Base-by-base conservation (phyloP, 2,113 vertebrate genomes). In the Alligator mississippiensis region DNA sequence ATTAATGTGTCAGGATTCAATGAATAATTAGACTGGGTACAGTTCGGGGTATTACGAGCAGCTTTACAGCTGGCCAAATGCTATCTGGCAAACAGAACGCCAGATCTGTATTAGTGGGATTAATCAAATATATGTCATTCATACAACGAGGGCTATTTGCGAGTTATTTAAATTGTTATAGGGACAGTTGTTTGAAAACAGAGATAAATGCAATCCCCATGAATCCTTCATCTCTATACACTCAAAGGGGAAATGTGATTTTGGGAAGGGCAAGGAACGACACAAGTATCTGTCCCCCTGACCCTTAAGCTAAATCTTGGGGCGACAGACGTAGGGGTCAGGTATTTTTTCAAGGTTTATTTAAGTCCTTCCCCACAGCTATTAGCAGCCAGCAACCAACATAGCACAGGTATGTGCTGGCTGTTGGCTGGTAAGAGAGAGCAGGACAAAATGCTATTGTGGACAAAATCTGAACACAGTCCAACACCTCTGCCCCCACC, bases 391-490 rank as follows among this genome's bases (percentile, higher is more conserved):
- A 47, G 68, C 1, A n/a, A 34, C 9, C 3, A 21, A 12, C 8
- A 6, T 58, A 77, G 75, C 54, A 19, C 61, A 62, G 61, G 61
- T n/a, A 77, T 4, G 34, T 34, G 34, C 34, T 4, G 4, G 34
- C 34, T 34, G 34, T 34, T 34, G 34, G 34, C 34, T 34, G 34
- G 34, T 34, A 34, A 34, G 4, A 34, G 4, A 34, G 14, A 47
- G 30, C 25, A 34, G 17, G 57, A 58, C 7, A 17, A 72, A 58
- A 30, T 30, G 59, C 57, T 47, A 47, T 6, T 22, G 17, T 34
- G 24, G 70, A 72, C 34, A 24, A 12, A 21, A 34, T 28, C 0
- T 0, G 24, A 25, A 25, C 4, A 0, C 15, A 63, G 38, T 55
- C n/a, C 5, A 13, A 60, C 11, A 19, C 13, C 16, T 19, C 81